Base-by-base conservation (phyloP, 2,113 vertebrate species). In the Phylloscopus whistleri region DNA sequence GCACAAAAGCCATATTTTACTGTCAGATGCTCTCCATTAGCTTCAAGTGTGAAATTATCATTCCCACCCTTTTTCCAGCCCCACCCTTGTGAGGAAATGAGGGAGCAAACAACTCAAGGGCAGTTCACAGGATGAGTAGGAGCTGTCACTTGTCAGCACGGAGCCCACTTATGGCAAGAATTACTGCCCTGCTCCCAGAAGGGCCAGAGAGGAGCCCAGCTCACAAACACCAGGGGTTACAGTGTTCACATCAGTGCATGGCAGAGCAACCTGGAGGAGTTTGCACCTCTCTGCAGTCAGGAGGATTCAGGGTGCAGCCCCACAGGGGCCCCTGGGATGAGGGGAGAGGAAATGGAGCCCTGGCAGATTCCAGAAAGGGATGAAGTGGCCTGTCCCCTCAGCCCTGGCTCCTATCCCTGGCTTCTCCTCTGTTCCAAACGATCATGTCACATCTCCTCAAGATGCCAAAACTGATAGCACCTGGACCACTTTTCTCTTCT, bases 11-110 rank as follows among this genome's bases (percentile, higher is more conserved):
- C 7, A 0, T 87, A n/a, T 92, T 95, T 96, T 88, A 68, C 63
- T 80, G 83, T 92, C 95, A 96, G 95, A 95, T 96, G 93, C 87
- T 94, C 92, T 78, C 78, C 74, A 86, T 94, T 96, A 94, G 69
- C 59, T 87, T 91, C 73, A 55, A 94, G 87, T 94, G 93, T 72
- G 87, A 94, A 95, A 94, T 94, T 92, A 89, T 75, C 76, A 58
- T 94, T 95, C 95, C 90, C 93, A 90, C 83, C 85, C 79, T 92
- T 93, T 76, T 72, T 85, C 93, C 90, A 82, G 9, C 90, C 93
- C 88, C 94, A 69, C 94, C 94, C 95, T 91, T 90, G 73, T 89
- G 92, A 89, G 88, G 90, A 96, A 96, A 93, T 21, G 86, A 92
- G 73, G 74, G 69, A 93, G 94, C 89, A 95, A 96, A 93, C 76